Evolutionary conservation across 2,888 invertebrate species (phyloP).

Genomic region (Pterostichus madidus): DNA sequence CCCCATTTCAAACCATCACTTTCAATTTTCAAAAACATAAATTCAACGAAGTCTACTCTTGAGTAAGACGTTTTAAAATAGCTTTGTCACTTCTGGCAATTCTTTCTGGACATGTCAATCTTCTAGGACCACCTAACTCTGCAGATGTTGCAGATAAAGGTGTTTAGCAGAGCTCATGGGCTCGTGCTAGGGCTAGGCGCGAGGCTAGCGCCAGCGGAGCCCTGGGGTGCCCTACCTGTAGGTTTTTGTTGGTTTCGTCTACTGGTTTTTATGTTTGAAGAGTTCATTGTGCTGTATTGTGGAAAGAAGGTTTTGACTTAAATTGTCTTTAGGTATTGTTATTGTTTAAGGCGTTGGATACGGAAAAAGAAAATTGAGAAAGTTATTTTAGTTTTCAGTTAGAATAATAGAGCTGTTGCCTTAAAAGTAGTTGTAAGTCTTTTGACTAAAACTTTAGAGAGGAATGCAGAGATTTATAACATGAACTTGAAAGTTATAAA

Average conservation of each 20-base stretch:
- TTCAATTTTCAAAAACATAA: slow-evolving; percentile 57
- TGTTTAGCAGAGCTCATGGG: slow-evolving; percentile 28
- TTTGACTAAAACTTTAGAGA: too few relatives aligned
- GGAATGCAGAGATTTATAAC: too few relatives aligned
- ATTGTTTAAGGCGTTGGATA: background rate
- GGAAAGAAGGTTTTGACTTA: background rate
- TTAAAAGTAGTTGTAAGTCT: too few relatives aligned
- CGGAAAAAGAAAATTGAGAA: background rate
- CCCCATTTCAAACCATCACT: slow-evolving; percentile 20
- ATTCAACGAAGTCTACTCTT: slow-evolving; percentile 37
- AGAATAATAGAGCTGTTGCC: background rate
- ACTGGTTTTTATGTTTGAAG: slow-evolving; percentile 17
- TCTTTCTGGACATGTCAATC: slow-evolving; percentile 38
- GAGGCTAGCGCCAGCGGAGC: background rate
- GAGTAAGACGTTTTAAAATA: slow-evolving; percentile 57
- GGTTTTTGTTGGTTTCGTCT: background rate
- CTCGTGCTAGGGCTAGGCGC: slow-evolving; percentile 14
- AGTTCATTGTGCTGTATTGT: too few relatives aligned
- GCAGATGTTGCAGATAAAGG: slow-evolving; percentile 33
- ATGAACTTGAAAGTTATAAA: too few relatives aligned
- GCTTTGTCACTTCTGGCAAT: slow-evolving; percentile 42
- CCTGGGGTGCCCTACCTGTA: slow-evolving; percentile 25
- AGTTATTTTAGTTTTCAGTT: background rate
- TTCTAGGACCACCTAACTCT: slow-evolving; percentile 27
- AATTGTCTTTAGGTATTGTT: slow-evolving; percentile 39